These are phyloP conservation scores for Elephas maximus DNA, from an alignment of 2,113 vertebrate species.

Conservation along the genomic window DNA sequence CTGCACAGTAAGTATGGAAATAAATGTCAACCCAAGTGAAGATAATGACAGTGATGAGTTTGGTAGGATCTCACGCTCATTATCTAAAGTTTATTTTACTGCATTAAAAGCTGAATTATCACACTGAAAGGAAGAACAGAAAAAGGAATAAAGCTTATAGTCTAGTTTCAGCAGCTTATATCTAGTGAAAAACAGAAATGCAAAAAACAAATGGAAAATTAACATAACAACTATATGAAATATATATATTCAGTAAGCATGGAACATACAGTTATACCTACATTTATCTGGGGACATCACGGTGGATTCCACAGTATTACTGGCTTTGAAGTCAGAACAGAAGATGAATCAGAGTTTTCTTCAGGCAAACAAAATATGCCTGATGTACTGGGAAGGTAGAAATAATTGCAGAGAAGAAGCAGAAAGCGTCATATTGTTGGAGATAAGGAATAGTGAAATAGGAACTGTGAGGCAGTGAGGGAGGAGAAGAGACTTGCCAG, in stretches of 20 bases:
- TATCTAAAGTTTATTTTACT: not conserved
- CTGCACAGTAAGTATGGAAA: not conserved
- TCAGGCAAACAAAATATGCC: not conserved
- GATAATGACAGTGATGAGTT: not conserved
- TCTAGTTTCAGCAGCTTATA: not conserved
- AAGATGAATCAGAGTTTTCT: not conserved
- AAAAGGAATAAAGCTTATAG: not conserved
- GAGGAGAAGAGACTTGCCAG: not conserved
- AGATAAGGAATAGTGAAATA: not conserved
- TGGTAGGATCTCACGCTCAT: not conserved
- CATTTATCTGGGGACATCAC: not conserved
- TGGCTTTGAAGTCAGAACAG: not conserved
- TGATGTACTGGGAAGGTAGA: not conserved
- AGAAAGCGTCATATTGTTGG: not conserved
- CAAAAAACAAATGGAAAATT: not conserved
- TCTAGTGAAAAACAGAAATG: not conserved
- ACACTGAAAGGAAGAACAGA: not conserved
- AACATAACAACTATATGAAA: not conserved
- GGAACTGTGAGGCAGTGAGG: not conserved
- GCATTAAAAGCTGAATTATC: not conserved
- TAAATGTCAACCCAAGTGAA: not conserved
- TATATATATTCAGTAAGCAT: not conserved
- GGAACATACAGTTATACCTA: rapidly evolving
- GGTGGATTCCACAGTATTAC: not conserved
- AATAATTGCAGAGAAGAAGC: not conserved